Evolutionary conservation across 2,113 vertebrate species (phyloP).

Genomic region (Brachyhypopomus gauderio): DNA sequence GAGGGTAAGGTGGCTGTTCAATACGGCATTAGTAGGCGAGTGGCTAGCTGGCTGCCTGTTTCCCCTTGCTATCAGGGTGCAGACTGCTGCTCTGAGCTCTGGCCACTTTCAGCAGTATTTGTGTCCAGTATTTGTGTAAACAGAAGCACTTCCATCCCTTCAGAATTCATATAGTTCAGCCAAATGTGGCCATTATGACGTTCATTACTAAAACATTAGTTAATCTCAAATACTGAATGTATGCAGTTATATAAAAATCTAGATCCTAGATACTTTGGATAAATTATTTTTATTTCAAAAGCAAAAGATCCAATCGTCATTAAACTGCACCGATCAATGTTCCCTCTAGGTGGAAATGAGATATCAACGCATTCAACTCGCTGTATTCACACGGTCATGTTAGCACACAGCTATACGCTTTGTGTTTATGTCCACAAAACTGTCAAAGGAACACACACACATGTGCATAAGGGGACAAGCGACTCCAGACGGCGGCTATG

Average conservation of each 20-base stretch:
- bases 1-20: conserved; percentile 17
- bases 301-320: background rate
- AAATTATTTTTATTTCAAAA: background rate
- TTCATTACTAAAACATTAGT: background rate
- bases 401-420: too few species aligned
- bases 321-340: background rate
- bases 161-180: background rate
- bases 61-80: too few species aligned
- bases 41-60: background rate
- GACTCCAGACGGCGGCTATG: background rate
- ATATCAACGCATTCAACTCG: too few species aligned
- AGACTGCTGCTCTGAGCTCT: background rate
- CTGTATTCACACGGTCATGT: too few species aligned
- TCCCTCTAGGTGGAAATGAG: too few species aligned
- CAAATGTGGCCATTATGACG: background rate
- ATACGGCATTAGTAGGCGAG: conserved; percentile 20
- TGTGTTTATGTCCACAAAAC: too few species aligned
- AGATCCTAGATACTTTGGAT: background rate
- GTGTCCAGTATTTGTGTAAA: background rate
- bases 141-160: background rate
- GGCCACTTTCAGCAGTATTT: background rate
- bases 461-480: background rate
- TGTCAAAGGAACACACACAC: background rate
- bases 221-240: too few species aligned
- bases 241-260: background rate